Evolutionary conservation across 2,888 invertebrate genomes (phyloP).

Genomic region (Tineola bisselliella): DNA sequence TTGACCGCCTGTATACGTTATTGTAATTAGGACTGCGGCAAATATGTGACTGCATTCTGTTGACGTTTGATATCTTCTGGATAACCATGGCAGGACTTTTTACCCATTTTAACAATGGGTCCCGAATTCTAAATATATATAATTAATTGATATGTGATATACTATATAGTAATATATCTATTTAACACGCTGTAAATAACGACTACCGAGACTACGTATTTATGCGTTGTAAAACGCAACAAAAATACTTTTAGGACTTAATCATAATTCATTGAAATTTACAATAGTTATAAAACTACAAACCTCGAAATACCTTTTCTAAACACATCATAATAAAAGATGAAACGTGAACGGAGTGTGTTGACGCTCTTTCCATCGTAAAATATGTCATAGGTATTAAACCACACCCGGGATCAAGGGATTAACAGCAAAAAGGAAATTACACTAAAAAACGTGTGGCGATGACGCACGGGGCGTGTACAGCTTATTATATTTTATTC

Average conservation of each 20-base stretch:
- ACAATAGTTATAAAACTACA: not conserved
- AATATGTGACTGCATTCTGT: not conserved
- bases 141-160: no score
- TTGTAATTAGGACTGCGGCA: not conserved
- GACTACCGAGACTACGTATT: no score
- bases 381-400: not conserved
- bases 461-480: not conserved
- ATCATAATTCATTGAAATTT: not conserved
- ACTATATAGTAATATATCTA: no score
- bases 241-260: not conserved
- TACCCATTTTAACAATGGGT: no score
- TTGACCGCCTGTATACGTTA: not conserved
- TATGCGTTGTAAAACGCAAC: not conserved
- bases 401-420: not conserved
- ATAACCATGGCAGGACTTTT: no score
- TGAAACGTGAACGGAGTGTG: not conserved
- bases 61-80: not conserved
- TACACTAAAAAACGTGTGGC: not conserved
- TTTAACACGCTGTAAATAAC: no score
- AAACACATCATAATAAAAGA: not conserved
- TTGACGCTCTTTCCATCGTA: not conserved
- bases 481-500: not conserved
- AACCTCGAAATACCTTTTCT: not conserved
- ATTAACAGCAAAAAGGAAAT: not conserved
- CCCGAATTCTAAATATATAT: no score